A percentile compares a stretch with the other conserved stretches of the same genome.
Evolutionary conservation across 2,797 vertebrate genomes (phyloP).

Genomic region (Coregonus sp.): DNA sequence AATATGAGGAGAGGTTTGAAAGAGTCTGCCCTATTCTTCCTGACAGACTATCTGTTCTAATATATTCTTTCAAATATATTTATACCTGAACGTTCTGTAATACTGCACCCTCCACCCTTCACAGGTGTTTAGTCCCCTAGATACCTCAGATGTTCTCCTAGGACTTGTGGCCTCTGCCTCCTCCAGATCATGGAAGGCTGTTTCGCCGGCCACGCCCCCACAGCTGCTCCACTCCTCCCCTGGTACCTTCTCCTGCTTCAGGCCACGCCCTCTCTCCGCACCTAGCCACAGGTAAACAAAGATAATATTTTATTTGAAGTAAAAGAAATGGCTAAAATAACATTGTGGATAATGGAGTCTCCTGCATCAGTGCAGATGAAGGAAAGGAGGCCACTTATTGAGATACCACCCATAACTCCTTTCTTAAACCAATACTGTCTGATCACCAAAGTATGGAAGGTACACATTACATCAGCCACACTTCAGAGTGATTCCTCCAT

Average conservation of each 20-base stretch:
- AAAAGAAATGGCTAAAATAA: background rate
- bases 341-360: background rate
- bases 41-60: background rate
- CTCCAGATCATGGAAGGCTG: conserved; percentile 34
- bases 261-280: conserved; percentile 53
- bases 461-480: background rate
- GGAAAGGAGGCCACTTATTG: background rate
- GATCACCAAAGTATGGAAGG: background rate
- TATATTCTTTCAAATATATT: background rate
- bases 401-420: too few relatives aligned
- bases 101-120: background rate
- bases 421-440: background rate
- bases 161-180: conserved; percentile 31
- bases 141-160: conserved; percentile 45
- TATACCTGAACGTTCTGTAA: background rate
- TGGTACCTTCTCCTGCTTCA: conserved; percentile 67
- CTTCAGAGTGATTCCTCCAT: background rate
- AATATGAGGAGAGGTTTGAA: too few relatives aligned
- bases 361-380: background rate
- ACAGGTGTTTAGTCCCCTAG: background rate
- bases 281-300: conserved; percentile 11
- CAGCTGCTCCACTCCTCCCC: conserved; percentile 53
- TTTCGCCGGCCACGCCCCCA: conserved; percentile 45
- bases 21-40: too few relatives aligned
- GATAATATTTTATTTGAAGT: background rate